Percentiles rank a stretch among this genome's conserved stretches.
Conservation (phyloP, 2,797 vertebrate species). For the Melanotaenia nigrans region DNA sequence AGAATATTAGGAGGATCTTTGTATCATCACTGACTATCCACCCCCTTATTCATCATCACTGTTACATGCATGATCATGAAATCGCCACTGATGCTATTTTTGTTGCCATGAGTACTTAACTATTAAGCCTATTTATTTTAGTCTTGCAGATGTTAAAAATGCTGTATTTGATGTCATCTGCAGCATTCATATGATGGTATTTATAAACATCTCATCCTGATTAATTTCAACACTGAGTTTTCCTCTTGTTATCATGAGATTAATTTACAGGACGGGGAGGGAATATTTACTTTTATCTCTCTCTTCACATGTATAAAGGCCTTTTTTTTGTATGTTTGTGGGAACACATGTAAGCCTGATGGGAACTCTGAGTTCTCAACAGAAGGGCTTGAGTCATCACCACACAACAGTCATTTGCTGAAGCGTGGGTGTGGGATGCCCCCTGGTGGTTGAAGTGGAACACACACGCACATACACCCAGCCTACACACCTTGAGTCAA, state of each 20-base stretch:
- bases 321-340: slow-evolving; percentile 75
- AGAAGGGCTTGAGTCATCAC: slow-evolving; percentile 83
- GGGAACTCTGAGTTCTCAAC: slow-evolving; percentile 81
- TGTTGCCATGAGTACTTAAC: slow-evolving; percentile 48
- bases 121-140: slow-evolving; percentile 18
- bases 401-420: slow-evolving; percentile 53
- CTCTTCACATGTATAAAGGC: slow-evolving; percentile 34
- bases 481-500: slow-evolving; percentile 53
- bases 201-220: slow-evolving; percentile 47
- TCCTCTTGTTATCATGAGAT: slow-evolving; percentile 30
- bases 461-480: slow-evolving; percentile 16
- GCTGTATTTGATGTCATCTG: slow-evolving; percentile 7
- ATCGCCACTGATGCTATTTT: slow-evolving; percentile 37
- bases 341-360: slow-evolving; percentile 79
- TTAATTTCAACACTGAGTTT: slow-evolving; percentile 41
- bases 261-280: slow-evolving; percentile 27
- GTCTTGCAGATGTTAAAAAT: slow-evolving; percentile 9
- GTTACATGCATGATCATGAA: slow-evolving; percentile 60
- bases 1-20: slow-evolving; percentile 49
- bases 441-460: slow-evolving; percentile 75
- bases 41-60: slow-evolving; percentile 51
- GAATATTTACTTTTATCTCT: slow-evolving; percentile 33
- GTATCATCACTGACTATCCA: slow-evolving; percentile 42
- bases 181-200: slow-evolving; percentile 47
- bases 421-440: slow-evolving; percentile 67